These are phyloP conservation scores for Amphimedon queenslandica DNA, from an alignment of 37 sponge, comb jelly and placozoan genomes.

Conservation along the genomic window DNA sequence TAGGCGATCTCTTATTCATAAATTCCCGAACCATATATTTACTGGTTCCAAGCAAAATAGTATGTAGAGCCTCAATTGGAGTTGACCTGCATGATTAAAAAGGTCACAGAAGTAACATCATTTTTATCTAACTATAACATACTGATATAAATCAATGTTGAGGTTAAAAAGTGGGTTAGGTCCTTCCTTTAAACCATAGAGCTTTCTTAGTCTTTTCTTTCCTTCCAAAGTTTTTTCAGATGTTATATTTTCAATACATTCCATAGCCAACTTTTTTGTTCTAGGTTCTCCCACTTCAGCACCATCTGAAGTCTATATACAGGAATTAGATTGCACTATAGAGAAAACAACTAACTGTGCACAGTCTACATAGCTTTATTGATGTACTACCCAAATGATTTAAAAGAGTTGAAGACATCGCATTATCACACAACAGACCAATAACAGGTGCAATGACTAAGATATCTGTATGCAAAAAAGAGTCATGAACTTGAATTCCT, in stretches of 20 bases:
- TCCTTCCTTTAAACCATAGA: slow-evolving; percentile 23
- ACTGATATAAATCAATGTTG: slow-evolving; percentile 13
- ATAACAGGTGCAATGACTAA: slow-evolving; percentile 33
- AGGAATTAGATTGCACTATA: too few relatives aligned
- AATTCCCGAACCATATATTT: slow-evolving; percentile 33
- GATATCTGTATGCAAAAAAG: slow-evolving; percentile 7
- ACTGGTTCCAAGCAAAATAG: slow-evolving; percentile 34
- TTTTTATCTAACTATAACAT: slow-evolving; percentile 6
- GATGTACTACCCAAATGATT: slow-evolving; percentile 29
- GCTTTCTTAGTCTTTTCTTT: slow-evolving; percentile 1
- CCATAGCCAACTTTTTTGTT: slow-evolving; percentile 3
- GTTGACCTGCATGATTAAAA: slow-evolving; percentile 20
- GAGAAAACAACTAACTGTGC: slow-evolving; percentile 27
- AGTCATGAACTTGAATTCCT: slow-evolving; percentile 13
- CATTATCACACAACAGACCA: slow-evolving; percentile 27
- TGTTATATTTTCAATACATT: slow-evolving; percentile 2
- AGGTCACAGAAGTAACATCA: not conserved
- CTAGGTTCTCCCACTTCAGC: not conserved
- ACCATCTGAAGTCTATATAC: not conserved
- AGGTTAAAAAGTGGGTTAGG: slow-evolving; percentile 17
- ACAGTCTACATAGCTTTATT: slow-evolving; percentile 36
- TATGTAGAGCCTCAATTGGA: slow-evolving; percentile 44
- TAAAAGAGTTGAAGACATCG: slow-evolving; percentile 30
- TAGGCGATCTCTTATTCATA: slow-evolving; percentile 3
- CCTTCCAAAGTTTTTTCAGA: not conserved